phyloP scores from a whole-genome alignment of 2,113 vertebrate species.

The Solea senegalensis region DNA sequence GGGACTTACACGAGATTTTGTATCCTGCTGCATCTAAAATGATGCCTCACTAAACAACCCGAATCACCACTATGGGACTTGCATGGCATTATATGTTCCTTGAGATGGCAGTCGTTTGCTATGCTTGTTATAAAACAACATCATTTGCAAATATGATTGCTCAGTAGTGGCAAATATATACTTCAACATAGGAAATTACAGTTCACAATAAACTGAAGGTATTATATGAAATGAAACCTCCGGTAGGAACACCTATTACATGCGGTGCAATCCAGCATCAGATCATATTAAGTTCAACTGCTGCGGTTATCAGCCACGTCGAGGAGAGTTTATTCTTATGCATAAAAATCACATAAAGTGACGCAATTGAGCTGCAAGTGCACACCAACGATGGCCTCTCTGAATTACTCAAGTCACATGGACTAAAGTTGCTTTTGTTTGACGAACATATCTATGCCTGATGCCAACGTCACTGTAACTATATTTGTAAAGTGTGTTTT shows the following conservation, averaged over 20 bases:
- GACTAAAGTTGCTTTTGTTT: too few relatives aligned
- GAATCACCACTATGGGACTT: slow-evolving; percentile 1
- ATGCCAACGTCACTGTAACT: too few relatives aligned
- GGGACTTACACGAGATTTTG: neutral
- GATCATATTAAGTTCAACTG: neutral
- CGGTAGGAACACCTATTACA: neutral
- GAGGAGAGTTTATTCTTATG: slow-evolving; percentile 4
- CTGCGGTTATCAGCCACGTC: slow-evolving; percentile 4
- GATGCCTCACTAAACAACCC: neutral
- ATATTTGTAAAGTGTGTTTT: neutral
- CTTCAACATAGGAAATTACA: slow-evolving; percentile 1
- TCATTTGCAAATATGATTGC: slow-evolving; percentile 7
- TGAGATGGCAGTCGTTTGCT: neutral
- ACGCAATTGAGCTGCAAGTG: too few relatives aligned
- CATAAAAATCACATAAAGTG: slow-evolving; percentile 3
- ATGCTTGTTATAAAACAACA: slow-evolving; percentile 2
- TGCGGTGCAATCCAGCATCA: neutral
- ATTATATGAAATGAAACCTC: neutral
- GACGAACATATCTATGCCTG: too few relatives aligned
- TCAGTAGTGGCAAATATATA: neutral
- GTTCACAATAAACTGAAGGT: neutral
- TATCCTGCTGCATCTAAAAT: neutral
- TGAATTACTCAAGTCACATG: too few relatives aligned
- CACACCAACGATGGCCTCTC: too few relatives aligned
- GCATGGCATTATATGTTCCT: neutral